Conservation (phyloP, 2,113 vertebrate species). For the Saguinus imperator region DNA sequence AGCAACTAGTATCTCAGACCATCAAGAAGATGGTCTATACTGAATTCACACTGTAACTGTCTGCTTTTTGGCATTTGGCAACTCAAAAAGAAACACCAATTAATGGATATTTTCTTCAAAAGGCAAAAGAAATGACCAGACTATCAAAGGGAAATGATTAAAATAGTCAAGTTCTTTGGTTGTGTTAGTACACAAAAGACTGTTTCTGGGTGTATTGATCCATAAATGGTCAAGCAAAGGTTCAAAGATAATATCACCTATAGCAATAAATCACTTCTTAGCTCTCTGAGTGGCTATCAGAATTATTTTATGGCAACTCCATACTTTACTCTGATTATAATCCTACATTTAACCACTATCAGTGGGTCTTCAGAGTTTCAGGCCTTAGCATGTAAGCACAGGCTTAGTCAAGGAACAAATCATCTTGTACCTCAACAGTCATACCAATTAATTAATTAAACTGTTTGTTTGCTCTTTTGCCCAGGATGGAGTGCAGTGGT, state of each 20-base stretch:
- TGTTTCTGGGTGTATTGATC: background rate
- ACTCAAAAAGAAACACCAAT: background rate
- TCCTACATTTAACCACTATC: background rate
- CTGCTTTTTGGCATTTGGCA: background rate
- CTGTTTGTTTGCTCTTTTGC: background rate
- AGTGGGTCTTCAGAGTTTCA: background rate
- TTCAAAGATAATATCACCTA: background rate
- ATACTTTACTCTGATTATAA: background rate
- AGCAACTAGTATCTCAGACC: background rate
- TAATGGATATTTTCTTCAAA: background rate
- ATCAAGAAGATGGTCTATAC: background rate
- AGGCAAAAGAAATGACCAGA: conserved; percentile 27
- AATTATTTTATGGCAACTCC: background rate
- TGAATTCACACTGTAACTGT: background rate
- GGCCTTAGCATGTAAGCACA: background rate
- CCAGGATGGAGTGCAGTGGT: too few species aligned
- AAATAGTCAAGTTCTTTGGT: background rate
- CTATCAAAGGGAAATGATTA: background rate
- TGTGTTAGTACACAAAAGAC: background rate
- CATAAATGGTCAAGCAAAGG: background rate
- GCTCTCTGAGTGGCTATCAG: background rate
- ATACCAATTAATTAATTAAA: background rate
- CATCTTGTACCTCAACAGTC: background rate
- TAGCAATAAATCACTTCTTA: background rate
- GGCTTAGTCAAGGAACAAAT: background rate